Percentiles rank a stretch among this genome's conserved stretches.
Conservation (phyloP, 2,888 invertebrate species). For the Calameuta filiformis region DNA sequence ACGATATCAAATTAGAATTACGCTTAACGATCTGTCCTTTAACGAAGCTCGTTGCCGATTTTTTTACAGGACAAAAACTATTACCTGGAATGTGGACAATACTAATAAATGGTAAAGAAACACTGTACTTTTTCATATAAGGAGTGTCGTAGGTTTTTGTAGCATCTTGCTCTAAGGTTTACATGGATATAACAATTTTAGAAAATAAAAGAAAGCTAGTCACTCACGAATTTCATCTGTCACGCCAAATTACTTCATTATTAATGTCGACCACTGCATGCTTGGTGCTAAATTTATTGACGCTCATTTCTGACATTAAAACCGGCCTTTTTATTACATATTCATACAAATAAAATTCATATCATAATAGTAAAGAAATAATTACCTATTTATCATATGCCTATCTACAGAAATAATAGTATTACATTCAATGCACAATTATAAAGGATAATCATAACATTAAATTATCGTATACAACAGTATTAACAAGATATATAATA, state of each 20-base stretch:
- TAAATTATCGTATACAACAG: not conserved
- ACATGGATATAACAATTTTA: not conserved
- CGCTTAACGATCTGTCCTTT: conserved; percentile 29
- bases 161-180: conserved; percentile 1
- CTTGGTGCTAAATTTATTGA: not conserved
- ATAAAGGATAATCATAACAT: not conserved
- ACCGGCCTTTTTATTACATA: not conserved
- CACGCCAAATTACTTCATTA: not conserved
- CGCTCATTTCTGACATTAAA: not conserved
- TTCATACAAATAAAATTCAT: not conserved
- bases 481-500: not conserved
- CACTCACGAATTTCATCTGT: not conserved
- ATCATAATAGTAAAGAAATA: not conserved
- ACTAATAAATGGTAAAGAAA: conserved; percentile 76
- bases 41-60: conserved; percentile 64
- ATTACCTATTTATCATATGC: too few relatives aligned
- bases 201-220: not conserved
- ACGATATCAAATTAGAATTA: not conserved
- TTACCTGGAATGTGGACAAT: conserved; percentile 86
- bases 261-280: not conserved
- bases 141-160: conserved; percentile 8
- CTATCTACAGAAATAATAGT: not conserved
- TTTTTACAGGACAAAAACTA: conserved; percentile 87
- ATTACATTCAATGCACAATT: not conserved
- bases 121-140: conserved; percentile 26